These are phyloP conservation scores for Neodiprion virginianus DNA, from an alignment of 1,140 invertebrate genomes.

Conservation along the genomic window DNA sequence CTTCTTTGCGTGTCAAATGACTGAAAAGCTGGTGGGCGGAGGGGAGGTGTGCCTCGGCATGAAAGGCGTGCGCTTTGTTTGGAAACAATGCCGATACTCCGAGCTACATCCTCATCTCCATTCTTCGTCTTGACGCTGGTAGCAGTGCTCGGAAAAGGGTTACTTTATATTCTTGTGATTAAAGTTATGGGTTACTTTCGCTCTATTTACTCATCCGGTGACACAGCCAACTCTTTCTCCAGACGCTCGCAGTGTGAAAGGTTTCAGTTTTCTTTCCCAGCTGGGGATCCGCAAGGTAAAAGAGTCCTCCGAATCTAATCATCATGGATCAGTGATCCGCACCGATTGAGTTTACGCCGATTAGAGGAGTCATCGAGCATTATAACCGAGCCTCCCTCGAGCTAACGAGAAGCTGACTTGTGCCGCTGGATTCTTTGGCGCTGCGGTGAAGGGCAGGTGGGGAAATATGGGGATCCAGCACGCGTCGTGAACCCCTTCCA, in stretches of 20 bases:
- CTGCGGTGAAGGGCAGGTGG: no score
- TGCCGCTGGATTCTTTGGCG: no score
- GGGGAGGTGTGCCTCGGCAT: constrained; percentile 36
- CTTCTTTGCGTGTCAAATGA: constrained; percentile 65
- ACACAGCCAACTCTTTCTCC: constrained; percentile 9
- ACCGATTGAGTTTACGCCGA: no score
- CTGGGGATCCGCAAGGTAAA: no score
- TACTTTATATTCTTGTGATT: constrained; percentile 58
- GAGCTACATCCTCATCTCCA: constrained; percentile 63
- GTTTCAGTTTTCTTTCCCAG: neutral
- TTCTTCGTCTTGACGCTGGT: constrained; percentile 59
- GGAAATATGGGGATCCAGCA: neutral
- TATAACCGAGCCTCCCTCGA: no score
- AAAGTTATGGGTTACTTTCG: constrained; percentile 59
- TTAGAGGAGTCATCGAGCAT: no score
- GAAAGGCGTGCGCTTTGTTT: constrained; percentile 61
- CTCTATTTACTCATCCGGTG: constrained; percentile 37
- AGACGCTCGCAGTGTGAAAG: neutral
- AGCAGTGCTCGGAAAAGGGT: constrained; percentile 54
- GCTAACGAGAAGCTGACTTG: no score
- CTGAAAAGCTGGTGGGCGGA: constrained; percentile 52
- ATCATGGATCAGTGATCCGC: no score
- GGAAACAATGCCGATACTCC: constrained; percentile 64
- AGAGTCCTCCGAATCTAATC: neutral
- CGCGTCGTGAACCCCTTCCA: neutral